These are phyloP conservation scores for Trilocha varians DNA, from an alignment of 2,888 invertebrate genomes.

Conservation along the genomic window DNA sequence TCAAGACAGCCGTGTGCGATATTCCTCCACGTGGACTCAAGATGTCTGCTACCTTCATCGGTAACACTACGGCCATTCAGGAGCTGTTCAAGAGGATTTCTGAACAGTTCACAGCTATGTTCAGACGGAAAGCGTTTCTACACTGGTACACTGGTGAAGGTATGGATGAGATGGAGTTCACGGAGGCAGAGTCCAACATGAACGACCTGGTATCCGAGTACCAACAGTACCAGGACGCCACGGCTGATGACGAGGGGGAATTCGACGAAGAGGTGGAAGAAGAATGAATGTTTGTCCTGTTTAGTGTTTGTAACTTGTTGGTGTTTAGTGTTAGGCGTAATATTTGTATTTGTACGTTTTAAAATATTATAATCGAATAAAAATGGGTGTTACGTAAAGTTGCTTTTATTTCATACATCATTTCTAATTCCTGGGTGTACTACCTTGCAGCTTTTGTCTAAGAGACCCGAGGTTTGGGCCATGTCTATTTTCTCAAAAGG, in stretches of 20 bases:
- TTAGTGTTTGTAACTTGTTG: constrained; percentile 27
- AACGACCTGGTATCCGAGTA: constrained; percentile 91
- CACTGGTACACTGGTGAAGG: constrained; percentile 98
- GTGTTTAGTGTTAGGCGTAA: constrained; percentile 42
- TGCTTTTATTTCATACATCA: neutral
- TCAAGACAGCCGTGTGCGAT: constrained; percentile 87
- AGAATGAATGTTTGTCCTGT: constrained; percentile 59
- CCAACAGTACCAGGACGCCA: constrained; percentile 93
- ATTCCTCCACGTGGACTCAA: constrained; percentile 83
- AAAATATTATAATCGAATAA: constrained; percentile 3
- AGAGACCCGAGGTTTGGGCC: no score
- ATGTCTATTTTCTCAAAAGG: no score
- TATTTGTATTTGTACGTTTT: constrained; percentile 26
- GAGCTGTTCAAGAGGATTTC: constrained; percentile 89
- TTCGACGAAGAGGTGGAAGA: constrained; percentile 82
- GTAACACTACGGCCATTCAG: constrained; percentile 89
- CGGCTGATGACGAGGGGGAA: constrained; percentile 88
- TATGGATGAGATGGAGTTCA: constrained; percentile 97
- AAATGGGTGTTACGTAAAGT: neutral
- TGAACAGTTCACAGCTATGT: constrained; percentile 92
- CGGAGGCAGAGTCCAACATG: constrained; percentile 95
- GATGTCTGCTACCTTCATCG: constrained; percentile 91
- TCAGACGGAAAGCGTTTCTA: constrained; percentile 93
- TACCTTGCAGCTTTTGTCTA: neutral
- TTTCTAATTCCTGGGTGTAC: neutral